These are phyloP conservation scores for Nothoprocta perdicaria DNA, from an alignment of 2,113 vertebrate species.

Conservation along the genomic window DNA sequence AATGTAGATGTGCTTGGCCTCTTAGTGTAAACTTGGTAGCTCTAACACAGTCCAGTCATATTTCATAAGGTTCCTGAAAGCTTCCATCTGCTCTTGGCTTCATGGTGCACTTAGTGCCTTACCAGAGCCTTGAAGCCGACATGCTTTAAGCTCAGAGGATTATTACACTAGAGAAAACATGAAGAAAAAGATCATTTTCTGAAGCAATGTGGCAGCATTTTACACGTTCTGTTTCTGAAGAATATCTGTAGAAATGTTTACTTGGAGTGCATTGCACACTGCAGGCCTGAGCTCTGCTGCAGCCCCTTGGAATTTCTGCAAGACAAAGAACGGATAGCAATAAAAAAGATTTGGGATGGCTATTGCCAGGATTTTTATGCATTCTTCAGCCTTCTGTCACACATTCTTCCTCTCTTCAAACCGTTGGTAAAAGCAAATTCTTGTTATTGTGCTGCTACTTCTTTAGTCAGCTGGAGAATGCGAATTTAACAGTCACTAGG, in stretches of 20 bases:
- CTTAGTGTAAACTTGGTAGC: background rate
- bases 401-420: background rate
- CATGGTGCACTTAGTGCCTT: background rate
- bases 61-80: background rate
- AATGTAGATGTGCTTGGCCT: background rate
- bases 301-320: conserved; percentile 30
- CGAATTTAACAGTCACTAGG: background rate
- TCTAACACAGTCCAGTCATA: background rate
- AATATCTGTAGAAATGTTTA: conserved; percentile 40
- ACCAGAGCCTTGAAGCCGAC: background rate
- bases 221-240: background rate
- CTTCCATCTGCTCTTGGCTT: background rate
- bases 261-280: background rate
- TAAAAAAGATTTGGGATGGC: conserved; percentile 20
- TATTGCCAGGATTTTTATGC: background rate
- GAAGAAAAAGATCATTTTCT: background rate
- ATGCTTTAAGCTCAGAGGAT: conserved; percentile 3
- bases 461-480: background rate
- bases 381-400: background rate
- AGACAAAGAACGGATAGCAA: background rate
- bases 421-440: background rate
- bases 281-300: conserved; percentile 23
- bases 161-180: background rate
- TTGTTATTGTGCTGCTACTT: background rate
- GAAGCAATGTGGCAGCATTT: background rate